A percentile compares a stretch with the other conserved stretches of the same genome.
Conservation (phyloP, 2,888 invertebrate genomes). For the Chymomyza procnemis region DNA sequence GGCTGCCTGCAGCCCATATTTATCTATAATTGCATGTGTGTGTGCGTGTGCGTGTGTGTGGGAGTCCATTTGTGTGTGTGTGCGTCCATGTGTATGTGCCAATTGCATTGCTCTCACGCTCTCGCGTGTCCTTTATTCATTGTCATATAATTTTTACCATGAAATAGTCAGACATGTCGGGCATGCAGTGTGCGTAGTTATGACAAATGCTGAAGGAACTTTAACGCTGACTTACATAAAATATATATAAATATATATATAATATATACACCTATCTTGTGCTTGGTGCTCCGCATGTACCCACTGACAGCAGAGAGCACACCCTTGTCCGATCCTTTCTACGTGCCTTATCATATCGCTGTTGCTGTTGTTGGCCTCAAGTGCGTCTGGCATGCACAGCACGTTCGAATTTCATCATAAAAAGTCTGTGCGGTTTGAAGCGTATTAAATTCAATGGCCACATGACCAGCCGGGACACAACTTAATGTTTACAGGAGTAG, state of each 20-base stretch:
- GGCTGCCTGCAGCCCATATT: not conserved
- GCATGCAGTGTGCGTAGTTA: not conserved
- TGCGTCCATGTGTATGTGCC: not conserved
- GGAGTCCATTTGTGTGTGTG: not conserved
- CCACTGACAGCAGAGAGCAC: no score
- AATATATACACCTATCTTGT: no score
- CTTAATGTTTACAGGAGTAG: not conserved
- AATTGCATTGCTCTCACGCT: not conserved
- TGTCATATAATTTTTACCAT: not conserved
- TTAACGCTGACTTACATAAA: not conserved
- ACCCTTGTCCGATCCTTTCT: no score
- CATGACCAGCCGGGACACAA: no score
- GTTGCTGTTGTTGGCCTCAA: not conserved
- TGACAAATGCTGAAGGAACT: not conserved
- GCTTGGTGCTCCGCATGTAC: no score
- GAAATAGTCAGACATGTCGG: not conserved
- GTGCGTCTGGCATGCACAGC: not conserved
- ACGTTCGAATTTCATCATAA: constrained; percentile 19
- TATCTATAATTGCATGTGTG: not conserved
- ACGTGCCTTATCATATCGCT: not conserved
- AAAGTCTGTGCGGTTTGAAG: constrained; percentile 23
- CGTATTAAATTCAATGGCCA: constrained; percentile 58
- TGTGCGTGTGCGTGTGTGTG: not conserved
- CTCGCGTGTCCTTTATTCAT: not conserved
- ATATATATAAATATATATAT: no score